phyloP scores from a whole-genome alignment of 2,113 vertebrate species.

The Eptesicus fuscus region DNA sequence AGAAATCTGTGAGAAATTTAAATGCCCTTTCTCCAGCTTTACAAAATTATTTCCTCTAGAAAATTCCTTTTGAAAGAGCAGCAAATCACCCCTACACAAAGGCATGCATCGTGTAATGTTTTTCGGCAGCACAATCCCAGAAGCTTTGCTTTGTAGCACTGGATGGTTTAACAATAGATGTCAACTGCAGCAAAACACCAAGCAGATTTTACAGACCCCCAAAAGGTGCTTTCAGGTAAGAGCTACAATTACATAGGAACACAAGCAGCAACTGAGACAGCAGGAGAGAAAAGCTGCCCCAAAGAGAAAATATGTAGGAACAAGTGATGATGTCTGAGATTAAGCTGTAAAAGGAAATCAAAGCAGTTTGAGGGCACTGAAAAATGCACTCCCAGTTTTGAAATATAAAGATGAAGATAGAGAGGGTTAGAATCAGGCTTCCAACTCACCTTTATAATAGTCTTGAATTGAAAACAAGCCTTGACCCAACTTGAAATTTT shows the following conservation, averaged over 20 bases:
- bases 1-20: slow-evolving; percentile 13
- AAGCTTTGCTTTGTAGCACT: not conserved
- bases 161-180: slow-evolving; percentile 16
- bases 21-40: not conserved
- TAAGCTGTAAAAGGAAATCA: not conserved
- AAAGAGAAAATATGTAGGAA: not conserved
- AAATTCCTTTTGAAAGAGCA: slow-evolving; percentile 45
- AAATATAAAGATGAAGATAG: not conserved
- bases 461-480: not conserved
- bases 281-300: not conserved
- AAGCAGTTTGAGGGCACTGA: not conserved
- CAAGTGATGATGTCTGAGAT: not conserved
- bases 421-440: not conserved
- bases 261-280: not conserved
- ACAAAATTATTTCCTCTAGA: slow-evolving; percentile 35
- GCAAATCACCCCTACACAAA: slow-evolving; percentile 31
- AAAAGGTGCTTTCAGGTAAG: slow-evolving; percentile 19
- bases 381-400: slow-evolving; percentile 15
- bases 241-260: not conserved
- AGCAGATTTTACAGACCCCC: not conserved
- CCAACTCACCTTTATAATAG: not conserved
- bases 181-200: not conserved
- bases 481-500: not conserved
- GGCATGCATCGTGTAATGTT: not conserved
- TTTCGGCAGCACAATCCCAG: not conserved